Conservation (phyloP, 64 coral and sea anemone genomes). For the Orbicella faveolata region DNA sequence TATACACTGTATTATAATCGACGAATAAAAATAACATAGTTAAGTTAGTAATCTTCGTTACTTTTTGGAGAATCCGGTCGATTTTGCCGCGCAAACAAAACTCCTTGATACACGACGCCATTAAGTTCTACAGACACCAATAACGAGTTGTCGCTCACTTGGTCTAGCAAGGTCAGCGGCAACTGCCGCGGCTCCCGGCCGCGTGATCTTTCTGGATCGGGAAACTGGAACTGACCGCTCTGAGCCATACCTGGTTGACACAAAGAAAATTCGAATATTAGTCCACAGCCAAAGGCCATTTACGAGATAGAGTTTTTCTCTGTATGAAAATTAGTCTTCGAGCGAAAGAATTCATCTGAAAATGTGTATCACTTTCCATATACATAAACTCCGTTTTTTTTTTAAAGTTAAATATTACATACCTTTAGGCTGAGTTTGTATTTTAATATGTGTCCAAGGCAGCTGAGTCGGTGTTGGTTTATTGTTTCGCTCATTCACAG, state of each 20-base stretch:
- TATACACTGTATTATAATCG: neutral
- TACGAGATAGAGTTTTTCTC: neutral
- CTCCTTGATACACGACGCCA: slow-evolving; percentile 92
- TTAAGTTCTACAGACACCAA: slow-evolving; percentile 97
- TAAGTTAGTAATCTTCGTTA: slow-evolving; percentile 40
- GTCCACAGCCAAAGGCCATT: neutral
- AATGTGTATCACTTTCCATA: neutral
- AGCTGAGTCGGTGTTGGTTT: slow-evolving; percentile 50
- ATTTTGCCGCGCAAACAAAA: slow-evolving; percentile 85
- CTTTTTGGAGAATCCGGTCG: slow-evolving; percentile 37
- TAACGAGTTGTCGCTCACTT: slow-evolving; percentile 94
- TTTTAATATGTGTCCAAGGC: slow-evolving; percentile 94
- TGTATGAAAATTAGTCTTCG: no score
- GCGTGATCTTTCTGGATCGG: slow-evolving; percentile 55
- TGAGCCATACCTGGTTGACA: slow-evolving; percentile 17
- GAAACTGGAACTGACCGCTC: slow-evolving; percentile 68
- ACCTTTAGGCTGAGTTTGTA: slow-evolving; percentile 95
- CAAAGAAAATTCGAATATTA: neutral
- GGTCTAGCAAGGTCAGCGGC: slow-evolving; percentile 83
- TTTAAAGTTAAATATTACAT: neutral
- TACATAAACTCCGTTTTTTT: neutral
- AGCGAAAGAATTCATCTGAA: no score
- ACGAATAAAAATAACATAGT: neutral
- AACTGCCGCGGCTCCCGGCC: slow-evolving; percentile 72
- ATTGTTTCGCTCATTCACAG: slow-evolving; percentile 54